Evolutionary conservation across 2,113 vertebrate genomes (phyloP).

Genomic region (Egretta garzetta): DNA sequence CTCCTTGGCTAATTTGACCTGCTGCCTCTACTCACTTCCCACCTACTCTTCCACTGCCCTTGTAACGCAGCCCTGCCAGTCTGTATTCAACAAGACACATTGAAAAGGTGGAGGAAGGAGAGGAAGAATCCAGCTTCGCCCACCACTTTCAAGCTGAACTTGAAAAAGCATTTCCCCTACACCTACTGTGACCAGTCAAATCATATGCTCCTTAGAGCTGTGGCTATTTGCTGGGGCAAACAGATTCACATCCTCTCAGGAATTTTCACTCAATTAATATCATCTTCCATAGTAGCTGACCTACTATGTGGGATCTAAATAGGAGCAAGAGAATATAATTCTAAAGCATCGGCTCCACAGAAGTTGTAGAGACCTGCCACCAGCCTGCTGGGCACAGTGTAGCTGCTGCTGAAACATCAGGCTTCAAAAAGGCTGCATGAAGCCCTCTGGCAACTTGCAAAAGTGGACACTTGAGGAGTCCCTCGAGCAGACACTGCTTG

Average conservation of each 20-base stretch:
- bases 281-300: neutral
- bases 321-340: neutral
- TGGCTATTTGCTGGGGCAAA: neutral
- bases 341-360: neutral
- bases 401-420: neutral
- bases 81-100: neutral
- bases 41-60: neutral
- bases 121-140: neutral
- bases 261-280: neutral
- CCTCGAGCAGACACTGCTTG: neutral
- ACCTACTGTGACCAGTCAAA: neutral
- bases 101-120: neutral
- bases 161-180: neutral
- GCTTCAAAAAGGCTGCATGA: neutral
- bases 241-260: neutral
- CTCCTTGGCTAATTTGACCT: neutral
- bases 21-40: neutral
- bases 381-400: neutral
- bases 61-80: neutral
- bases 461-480: neutral
- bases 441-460: neutral
- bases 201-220: neutral
- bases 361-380: neutral
- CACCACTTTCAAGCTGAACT: neutral
- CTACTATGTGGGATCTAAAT: neutral